Conservation (phyloP, 2,797 vertebrate species). For the Chaenodraco wilsoni region DNA sequence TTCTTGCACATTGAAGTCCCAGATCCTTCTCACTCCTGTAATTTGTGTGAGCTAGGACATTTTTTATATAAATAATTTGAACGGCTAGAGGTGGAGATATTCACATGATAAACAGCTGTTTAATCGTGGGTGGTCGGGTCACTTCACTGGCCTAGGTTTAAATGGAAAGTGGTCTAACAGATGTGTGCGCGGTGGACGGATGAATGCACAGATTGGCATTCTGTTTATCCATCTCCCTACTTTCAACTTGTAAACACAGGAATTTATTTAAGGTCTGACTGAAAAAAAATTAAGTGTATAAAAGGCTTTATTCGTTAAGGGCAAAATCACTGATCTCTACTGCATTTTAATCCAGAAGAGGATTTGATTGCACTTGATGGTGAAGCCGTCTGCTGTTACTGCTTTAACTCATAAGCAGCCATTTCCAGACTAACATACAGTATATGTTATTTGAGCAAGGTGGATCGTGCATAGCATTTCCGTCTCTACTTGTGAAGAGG, state of each 20-base stretch:
- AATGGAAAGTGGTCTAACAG: not conserved
- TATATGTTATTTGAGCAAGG: not conserved
- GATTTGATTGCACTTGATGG: slow-evolving; percentile 56
- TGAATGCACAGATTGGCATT: not conserved
- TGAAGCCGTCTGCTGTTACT: slow-evolving; percentile 35
- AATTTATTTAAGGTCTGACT: slow-evolving; percentile 7
- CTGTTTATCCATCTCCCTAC: not conserved
- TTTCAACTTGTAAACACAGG: not conserved
- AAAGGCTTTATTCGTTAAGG: slow-evolving; percentile 59
- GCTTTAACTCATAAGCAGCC: slow-evolving; percentile 10
- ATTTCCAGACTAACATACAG: not conserved
- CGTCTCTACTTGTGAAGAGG: not conserved
- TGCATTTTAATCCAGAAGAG: slow-evolving; percentile 69
- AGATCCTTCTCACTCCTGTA: too few relatives aligned
- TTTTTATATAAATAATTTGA: too few relatives aligned
- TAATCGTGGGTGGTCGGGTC: not conserved
- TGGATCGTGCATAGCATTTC: not conserved
- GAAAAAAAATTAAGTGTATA: slow-evolving; percentile 48
- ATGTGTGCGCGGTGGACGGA: not conserved
- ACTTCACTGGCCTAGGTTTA: not conserved
- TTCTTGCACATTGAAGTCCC: not conserved
- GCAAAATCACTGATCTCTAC: slow-evolving; percentile 55
- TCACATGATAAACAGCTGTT: too few relatives aligned
- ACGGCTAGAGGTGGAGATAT: not conserved
- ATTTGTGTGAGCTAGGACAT: too few relatives aligned